Conservation (phyloP, 1,140 invertebrate genomes). For the Metaphire vulgaris region DNA sequence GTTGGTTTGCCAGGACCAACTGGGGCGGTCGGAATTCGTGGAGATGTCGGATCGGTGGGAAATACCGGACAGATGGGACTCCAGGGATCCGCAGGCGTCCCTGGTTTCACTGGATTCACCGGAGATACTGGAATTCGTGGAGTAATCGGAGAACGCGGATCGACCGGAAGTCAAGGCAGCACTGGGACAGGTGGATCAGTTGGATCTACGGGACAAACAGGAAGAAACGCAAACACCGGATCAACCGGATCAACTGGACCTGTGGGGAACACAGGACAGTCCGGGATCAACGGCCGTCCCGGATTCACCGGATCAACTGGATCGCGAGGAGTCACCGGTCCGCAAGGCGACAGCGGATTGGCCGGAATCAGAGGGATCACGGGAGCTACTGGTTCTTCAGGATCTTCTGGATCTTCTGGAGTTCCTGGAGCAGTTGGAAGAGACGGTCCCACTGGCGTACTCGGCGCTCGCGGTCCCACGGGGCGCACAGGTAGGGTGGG, state of each 20-base stretch:
- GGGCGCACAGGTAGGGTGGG: not conserved
- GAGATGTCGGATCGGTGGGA: not conserved
- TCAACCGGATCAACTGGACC: not conserved
- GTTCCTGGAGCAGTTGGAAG: not conserved
- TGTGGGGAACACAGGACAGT: slow-evolving; percentile 5
- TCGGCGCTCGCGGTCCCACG: not conserved
- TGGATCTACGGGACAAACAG: slow-evolving; percentile 9
- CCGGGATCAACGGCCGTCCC: slow-evolving; percentile 4
- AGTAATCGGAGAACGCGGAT: not conserved
- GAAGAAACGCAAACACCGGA: slow-evolving; percentile 4
- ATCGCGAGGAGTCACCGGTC: slow-evolving; percentile 8
- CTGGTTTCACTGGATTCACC: not conserved
- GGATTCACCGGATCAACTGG: slow-evolving; percentile 19
- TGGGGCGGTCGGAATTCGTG: not conserved
- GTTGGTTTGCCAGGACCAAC: not conserved
- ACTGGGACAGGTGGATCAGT: slow-evolving; percentile 5
- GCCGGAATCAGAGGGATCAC: slow-evolving; percentile 9
- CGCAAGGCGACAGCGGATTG: not conserved
- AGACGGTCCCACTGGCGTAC: not conserved
- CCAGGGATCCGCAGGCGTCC: not conserved
- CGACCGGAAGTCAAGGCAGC: not conserved
- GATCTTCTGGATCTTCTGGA: not conserved
- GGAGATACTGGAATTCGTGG: not conserved
- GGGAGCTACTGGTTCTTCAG: slow-evolving; percentile 1
- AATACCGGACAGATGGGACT: not conserved